Conservation (phyloP, 1,140 invertebrate species). For the Octopus sinensis region DNA sequence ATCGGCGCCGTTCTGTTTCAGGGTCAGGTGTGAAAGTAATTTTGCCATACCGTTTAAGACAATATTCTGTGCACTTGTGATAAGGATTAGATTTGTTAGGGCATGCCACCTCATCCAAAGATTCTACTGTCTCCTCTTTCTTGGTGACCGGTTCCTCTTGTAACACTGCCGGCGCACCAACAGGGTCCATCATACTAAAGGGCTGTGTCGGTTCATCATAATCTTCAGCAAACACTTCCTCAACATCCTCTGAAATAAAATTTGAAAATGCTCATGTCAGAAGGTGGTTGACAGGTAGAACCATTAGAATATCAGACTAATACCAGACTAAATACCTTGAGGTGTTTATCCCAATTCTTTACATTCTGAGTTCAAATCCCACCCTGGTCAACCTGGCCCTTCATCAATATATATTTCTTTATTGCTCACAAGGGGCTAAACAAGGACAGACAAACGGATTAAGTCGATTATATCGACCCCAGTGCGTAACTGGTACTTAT, state of each 20-base stretch:
- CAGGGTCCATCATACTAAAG: slow-evolving; percentile 16
- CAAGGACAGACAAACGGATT: too few relatives aligned
- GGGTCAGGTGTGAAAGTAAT: slow-evolving; percentile 61
- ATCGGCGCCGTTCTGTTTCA: slow-evolving; percentile 40
- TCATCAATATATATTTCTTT: too few relatives aligned
- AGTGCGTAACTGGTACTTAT: too few relatives aligned
- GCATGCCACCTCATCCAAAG: slow-evolving; percentile 61
- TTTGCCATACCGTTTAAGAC: slow-evolving; percentile 81
- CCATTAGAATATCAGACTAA: neutral
- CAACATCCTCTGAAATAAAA: slow-evolving; percentile 55
- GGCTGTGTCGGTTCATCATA: slow-evolving; percentile 50
- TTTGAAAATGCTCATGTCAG: neutral
- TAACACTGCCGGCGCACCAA: neutral
- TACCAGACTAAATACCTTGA: neutral
- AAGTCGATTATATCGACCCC: too few relatives aligned
- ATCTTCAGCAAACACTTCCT: slow-evolving; percentile 60
- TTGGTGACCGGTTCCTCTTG: neutral
- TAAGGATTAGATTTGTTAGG: slow-evolving; percentile 95
- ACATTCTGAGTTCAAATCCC: neutral
- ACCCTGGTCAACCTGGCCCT: too few relatives aligned
- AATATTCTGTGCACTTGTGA: slow-evolving; percentile 87
- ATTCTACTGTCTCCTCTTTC: slow-evolving; percentile 21
- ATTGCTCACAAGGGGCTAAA: too few relatives aligned
- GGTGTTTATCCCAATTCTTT: too few relatives aligned
- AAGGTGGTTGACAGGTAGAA: neutral